Evolutionary conservation across 2,888 invertebrate species (phyloP).

Genomic region (Camptogramma bilineatum): DNA sequence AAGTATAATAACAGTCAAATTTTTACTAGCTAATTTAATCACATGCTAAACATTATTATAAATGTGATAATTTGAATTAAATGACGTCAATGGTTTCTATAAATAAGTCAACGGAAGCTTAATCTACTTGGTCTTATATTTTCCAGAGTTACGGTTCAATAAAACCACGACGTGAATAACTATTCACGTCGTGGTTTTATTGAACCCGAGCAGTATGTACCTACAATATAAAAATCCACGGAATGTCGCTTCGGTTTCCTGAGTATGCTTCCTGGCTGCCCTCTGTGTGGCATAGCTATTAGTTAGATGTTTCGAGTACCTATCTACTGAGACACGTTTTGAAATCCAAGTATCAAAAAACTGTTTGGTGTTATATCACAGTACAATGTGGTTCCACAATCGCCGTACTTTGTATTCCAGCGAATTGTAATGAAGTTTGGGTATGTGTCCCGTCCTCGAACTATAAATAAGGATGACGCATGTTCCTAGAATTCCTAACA

Average conservation of each 20-base stretch:
- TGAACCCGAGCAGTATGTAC: not conserved
- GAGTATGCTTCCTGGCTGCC: not conserved
- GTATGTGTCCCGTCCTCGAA: constrained; percentile 35
- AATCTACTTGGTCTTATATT: not conserved
- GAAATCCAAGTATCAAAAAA: constrained; percentile 1
- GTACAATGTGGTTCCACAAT: constrained; percentile 6
- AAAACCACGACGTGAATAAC: no score
- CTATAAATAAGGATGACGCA: constrained; percentile 51
- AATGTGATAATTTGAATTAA: not conserved
- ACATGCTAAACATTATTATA: not conserved
- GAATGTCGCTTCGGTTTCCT: constrained; percentile 1
- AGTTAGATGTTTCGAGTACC: constrained; percentile 6
- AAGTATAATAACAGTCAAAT: no score
- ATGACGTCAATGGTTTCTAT: constrained; percentile 26
- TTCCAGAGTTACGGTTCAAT: not conserved
- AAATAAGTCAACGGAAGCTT: constrained; percentile 17
- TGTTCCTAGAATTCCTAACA: constrained; percentile 43
- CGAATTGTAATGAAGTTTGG: constrained; percentile 14
- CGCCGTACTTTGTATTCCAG: constrained; percentile 23
- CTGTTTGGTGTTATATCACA: constrained; percentile 9
- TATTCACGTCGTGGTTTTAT: not conserved
- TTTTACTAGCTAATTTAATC: not conserved
- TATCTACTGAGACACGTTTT: constrained; percentile 10
- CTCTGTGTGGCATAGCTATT: not conserved
- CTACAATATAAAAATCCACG: not conserved